Evolutionary conservation across 1,140 invertebrate species (phyloP).

Genomic region (Eueides isabella): DNA sequence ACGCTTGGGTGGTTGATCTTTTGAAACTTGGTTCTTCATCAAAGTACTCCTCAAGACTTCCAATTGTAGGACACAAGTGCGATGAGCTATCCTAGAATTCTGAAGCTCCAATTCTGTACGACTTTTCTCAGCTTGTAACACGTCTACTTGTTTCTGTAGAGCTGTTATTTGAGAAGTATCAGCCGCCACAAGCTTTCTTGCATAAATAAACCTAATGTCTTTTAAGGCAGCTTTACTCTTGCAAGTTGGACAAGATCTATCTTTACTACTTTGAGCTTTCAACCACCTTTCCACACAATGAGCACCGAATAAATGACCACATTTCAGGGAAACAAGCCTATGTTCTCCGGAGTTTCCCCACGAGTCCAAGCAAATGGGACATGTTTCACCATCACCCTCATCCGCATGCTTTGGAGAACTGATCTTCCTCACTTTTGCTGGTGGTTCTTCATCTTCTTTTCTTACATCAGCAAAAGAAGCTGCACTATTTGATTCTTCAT

Average conservation of each 20-base stretch:
- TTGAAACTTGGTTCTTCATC: conserved; percentile 57
- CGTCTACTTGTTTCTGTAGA: conserved; percentile 81
- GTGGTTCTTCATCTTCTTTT: conserved; percentile 53
- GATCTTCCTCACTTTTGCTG: conserved; percentile 64
- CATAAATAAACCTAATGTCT: conserved; percentile 88
- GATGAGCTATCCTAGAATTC: conserved; percentile 65
- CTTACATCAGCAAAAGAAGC: conserved; percentile 28
- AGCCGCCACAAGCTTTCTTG: conserved; percentile 77
- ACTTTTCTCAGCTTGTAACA: conserved; percentile 64
- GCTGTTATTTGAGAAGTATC: conserved; percentile 81
- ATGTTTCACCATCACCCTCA: conserved; percentile 86
- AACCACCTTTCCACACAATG: conserved; percentile 94
- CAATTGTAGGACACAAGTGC: conserved; percentile 76
- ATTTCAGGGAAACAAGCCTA: conserved; percentile 90
- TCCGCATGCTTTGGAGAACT: conserved; percentile 59
- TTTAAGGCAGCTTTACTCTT: conserved; percentile 88
- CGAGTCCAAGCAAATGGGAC: conserved; percentile 93
- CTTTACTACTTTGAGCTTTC: conserved; percentile 61
- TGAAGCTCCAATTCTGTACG: conserved; percentile 63
- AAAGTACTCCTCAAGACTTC: conserved; percentile 69
- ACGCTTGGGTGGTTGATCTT: conserved; percentile 51
- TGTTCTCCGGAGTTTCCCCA: conserved; percentile 95
- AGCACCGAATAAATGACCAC: conserved; percentile 95
- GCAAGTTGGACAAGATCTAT: conserved; percentile 91
- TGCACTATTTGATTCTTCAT: conserved; percentile 48